Evolutionary conservation across 2,888 invertebrate species (phyloP), one percentile per base, ranked within the genome.

Genomic region (Maniola hyperantus): DNA sequence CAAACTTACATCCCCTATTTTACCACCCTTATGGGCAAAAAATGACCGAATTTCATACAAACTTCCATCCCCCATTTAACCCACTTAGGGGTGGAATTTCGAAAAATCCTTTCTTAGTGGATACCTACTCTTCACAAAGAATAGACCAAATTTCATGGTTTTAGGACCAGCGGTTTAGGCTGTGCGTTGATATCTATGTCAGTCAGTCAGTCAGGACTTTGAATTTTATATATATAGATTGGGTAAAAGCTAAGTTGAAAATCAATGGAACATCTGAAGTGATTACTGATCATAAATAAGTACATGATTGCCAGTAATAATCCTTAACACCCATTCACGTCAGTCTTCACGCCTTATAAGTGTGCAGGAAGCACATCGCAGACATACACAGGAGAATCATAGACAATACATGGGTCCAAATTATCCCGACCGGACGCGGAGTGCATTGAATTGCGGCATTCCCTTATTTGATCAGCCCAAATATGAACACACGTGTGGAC

Each of bases 401-500:
- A 85, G 84, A 83, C 82, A 82, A 80, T 81, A 76, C 77, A 68
- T 51, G 70, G 54, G 72, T 73, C 74, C 74, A 75, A 78, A 76
- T 77, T 76, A 78, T 76, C 76, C 75, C 76, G 69, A 70, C 82
- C 87, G 90, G 90, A 90, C 78, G 83, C 70, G 65, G 83, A 81
- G 83, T 87, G 87, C 87, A 85, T 88, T 88, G 85, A 85, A 82
- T 83, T 83, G 77, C 77, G 75, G 74, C 78, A 71, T 76, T 76
- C 77, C 81, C 82, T 77, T 78, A 75, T 77, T 72, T 64, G 75
- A 66, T 64, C 66, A 48, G 64, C 67, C 75, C 77, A 74, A 77
- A 79, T 77, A 76, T 54, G 78, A 72, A 66, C 66, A 68, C 73
- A 71, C 72, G 74, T 75, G 74, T 72, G 66, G 68, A 69, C 71